phyloP scores from a whole-genome alignment of 1,140 invertebrate genomes.

The Macrobrachium rosenbergii region DNA sequence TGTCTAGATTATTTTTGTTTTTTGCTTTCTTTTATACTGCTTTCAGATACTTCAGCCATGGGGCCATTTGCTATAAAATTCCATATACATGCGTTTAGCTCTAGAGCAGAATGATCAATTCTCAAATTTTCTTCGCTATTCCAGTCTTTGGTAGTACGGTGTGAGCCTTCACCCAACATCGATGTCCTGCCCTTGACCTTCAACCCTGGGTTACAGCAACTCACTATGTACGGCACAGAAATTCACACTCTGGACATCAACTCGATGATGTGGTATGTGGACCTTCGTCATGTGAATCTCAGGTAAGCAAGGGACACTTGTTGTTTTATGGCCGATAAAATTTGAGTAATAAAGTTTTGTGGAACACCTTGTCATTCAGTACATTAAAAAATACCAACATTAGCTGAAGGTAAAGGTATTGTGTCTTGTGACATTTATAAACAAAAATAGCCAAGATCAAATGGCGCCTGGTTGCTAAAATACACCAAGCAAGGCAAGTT shows the following conservation, averaged over 20 bases:
- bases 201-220: conserved; percentile 54
- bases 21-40: no score
- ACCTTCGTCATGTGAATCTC: conserved; percentile 61
- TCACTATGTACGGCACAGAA: conserved; percentile 60
- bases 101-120: not conserved
- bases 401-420: no score
- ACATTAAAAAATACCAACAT: no score
- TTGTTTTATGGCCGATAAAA: no score
- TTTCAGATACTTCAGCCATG: not conserved
- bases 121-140: not conserved
- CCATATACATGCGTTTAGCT: not conserved
- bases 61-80: not conserved
- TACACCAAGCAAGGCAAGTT: no score
- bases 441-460: no score
- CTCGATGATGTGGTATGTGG: conserved; percentile 51
- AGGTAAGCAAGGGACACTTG: conserved; percentile 16
- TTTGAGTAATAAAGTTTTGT: no score
- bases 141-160: conserved; percentile 54
- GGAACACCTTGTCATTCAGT: no score
- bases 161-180: conserved; percentile 38
- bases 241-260: conserved; percentile 59
- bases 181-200: conserved; percentile 59
- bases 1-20: no score
- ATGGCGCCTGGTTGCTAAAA: no score
- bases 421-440: no score